Evolutionary conservation across 2,797 vertebrate species (phyloP).

Genomic region (Protonibea diacanthus): DNA sequence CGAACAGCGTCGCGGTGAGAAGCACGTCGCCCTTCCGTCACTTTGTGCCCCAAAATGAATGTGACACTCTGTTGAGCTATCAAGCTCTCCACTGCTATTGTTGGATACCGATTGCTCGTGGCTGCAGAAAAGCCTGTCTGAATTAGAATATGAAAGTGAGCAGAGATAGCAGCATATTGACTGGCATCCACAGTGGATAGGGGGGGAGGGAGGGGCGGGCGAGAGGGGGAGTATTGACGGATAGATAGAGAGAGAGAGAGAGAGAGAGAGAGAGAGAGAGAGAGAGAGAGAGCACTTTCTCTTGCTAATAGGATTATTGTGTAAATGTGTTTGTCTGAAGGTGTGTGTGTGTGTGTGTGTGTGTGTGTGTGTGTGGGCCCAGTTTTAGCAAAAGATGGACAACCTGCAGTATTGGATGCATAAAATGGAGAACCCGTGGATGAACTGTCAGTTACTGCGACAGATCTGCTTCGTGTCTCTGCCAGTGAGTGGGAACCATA

Average conservation of each 20-base stretch:
- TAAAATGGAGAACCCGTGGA: slow-evolving; percentile 9
- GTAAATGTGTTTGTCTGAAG: slow-evolving; percentile 67
- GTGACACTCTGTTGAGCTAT: slow-evolving; percentile 17
- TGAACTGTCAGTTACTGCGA: background rate
- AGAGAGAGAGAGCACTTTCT: slow-evolving; percentile 44
- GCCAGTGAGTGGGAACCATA: background rate
- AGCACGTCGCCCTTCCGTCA: slow-evolving; percentile 23
- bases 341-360: slow-evolving; percentile 8
- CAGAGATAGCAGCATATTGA: slow-evolving; percentile 50
- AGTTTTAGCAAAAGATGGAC: background rate
- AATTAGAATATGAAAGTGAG: slow-evolving; percentile 49
- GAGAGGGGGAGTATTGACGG: slow-evolving; percentile 31
- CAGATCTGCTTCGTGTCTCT: background rate
- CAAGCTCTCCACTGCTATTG: slow-evolving; percentile 32
- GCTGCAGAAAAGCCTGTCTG: slow-evolving; percentile 39
- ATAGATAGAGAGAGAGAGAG: slow-evolving; percentile 35
- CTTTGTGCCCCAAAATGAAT: slow-evolving; percentile 29
- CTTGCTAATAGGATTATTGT: slow-evolving; percentile 74
- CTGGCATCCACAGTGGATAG: slow-evolving; percentile 45
- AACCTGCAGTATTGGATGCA: background rate
- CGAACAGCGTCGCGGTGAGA: background rate
- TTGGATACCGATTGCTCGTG: slow-evolving; percentile 29
- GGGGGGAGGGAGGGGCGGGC: background rate
- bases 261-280: too few relatives aligned
- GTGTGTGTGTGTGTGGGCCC: slow-evolving; percentile 15